Conservation (phyloP, 2,888 invertebrate genomes). For the Tricholauxania praeusta region DNA sequence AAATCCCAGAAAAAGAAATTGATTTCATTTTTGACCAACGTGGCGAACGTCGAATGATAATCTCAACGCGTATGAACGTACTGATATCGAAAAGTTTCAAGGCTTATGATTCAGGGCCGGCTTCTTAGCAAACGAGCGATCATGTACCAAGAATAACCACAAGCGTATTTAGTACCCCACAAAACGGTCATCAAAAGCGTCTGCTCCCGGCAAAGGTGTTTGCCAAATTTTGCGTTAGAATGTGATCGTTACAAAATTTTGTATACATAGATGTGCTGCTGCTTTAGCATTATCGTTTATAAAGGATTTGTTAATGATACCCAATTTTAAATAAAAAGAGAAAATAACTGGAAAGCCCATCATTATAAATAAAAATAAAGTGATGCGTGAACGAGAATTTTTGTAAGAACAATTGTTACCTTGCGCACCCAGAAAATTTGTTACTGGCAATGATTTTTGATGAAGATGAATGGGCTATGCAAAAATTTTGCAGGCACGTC, state of each 20-base stretch:
- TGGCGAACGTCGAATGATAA: slow-evolving; percentile 12
- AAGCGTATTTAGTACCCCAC: neutral
- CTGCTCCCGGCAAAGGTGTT: neutral
- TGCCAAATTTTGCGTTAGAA: slow-evolving; percentile 10
- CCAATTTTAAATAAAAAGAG: no score
- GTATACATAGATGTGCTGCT: neutral
- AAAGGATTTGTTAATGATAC: neutral
- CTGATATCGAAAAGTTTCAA: no score
- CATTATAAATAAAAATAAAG: no score
- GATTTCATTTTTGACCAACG: neutral
- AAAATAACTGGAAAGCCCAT: no score
- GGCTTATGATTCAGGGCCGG: neutral
- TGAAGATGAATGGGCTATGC: no score
- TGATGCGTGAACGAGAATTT: no score
- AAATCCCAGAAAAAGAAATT: neutral
- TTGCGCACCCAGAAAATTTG: no score
- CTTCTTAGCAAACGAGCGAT: neutral
- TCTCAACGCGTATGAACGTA: neutral
- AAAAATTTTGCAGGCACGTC: no score
- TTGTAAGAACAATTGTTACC: no score
- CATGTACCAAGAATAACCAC: neutral
- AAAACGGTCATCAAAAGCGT: no score
- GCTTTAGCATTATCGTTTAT: neutral
- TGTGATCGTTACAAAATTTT: neutral
- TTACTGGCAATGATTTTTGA: no score